Evolutionary conservation across 2,797 vertebrate genomes (phyloP), one percentile per base, ranked within the genome.

Genomic region (Emys orbicularis): DNA sequence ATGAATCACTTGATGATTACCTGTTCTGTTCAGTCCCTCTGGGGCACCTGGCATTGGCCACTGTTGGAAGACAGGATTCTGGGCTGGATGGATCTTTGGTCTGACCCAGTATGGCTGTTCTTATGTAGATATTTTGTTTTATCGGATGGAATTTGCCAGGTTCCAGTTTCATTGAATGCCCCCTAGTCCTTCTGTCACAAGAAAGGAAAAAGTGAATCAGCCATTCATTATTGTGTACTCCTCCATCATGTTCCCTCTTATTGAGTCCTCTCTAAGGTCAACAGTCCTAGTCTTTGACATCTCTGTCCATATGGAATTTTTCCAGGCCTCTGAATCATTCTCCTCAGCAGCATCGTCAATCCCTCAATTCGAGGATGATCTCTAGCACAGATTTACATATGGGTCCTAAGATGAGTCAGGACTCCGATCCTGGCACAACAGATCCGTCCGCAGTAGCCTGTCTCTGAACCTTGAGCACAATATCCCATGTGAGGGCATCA

Each of bases 121-220:
- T 19, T 54, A 54, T 54, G 54, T 54, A 54, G 87, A 16, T 27
- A 54, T 21, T 0, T 1, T 1, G 2, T 77, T 37, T 56, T 15
- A 44, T 0, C 53, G 84, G 65, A 82, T 72, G 1, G 0, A 56
- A 41, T 57, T 3, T 7, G 11, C 8, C 21, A 53, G 13, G 12
- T 23, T 53, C 12, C 61, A 74, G 47, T 72, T 25, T 4, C 19
- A 54, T 23, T 72, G 83, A 74, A 27, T 81, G 27, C 25, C 13
- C 25, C 37, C 47, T 68, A 49, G 65, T 57, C 34, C 12, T 49
- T 53, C 0, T 0, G 12, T 25, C 44, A 83, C n/a, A 61, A 31
- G 41, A 12, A 72, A 72, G 37, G 1, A 11, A 52, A 41, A 34
- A 53, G n/a, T 68, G 21, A 2, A 5, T 19, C 37, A 31, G 18